Conservation (phyloP, 2,797 vertebrate genomes). For the Clarias platycephalus region DNA sequence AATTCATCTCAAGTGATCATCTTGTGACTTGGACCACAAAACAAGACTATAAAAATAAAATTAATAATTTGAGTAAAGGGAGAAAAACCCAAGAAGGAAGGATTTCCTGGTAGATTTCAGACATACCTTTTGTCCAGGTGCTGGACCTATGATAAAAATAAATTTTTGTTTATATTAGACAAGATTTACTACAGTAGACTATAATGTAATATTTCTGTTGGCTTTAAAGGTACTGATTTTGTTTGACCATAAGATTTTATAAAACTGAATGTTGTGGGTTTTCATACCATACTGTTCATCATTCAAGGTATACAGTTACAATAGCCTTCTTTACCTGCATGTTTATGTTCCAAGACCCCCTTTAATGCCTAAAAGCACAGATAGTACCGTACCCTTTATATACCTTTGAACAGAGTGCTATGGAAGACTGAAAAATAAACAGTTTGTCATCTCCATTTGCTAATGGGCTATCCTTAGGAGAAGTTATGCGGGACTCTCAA, state of each 20-base stretch:
- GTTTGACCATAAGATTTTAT: not conserved
- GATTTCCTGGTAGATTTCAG: not conserved
- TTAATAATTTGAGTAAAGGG: not conserved
- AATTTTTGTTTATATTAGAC: not conserved
- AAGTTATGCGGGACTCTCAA: too few species aligned
- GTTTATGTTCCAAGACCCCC: too few species aligned
- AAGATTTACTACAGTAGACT: not conserved
- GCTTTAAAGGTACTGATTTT: not conserved
- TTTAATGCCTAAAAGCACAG: too few species aligned
- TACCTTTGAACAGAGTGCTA: too few species aligned
- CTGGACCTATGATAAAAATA: not conserved
- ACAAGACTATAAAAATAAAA: not conserved
- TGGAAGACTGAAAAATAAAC: too few species aligned
- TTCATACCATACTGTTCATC: not conserved
- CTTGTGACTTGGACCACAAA: not conserved
- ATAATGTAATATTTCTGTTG: not conserved
- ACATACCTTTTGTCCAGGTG: not conserved
- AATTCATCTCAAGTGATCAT: slow-evolving; percentile 10
- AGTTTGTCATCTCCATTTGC: too few species aligned
- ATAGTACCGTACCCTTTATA: too few species aligned
- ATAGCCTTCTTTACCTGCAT: too few species aligned
- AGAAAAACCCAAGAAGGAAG: not conserved
- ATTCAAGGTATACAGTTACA: not conserved
- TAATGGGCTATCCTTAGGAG: too few species aligned
- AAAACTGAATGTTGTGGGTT: not conserved